phyloP scores from a whole-genome alignment of 1,140 invertebrate genomes.

The Cardiocondyla obscurior region DNA sequence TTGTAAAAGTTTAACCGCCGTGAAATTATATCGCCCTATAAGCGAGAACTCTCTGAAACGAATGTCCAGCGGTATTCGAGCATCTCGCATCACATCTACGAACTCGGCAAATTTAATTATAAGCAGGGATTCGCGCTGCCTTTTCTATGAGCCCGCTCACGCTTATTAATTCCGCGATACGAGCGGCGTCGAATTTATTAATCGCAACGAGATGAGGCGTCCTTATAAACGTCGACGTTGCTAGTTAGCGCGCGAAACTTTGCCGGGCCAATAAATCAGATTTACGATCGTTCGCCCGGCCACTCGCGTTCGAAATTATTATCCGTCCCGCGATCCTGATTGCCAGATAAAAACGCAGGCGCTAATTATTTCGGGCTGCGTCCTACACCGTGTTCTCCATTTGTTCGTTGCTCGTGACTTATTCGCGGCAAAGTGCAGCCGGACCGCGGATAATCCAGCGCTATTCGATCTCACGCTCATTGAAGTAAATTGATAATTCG shows the following conservation, averaged over 20 bases:
- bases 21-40: conserved; percentile 5
- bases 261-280: conserved; percentile 39
- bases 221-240: conserved; percentile 42
- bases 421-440: not conserved
- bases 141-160: conserved; percentile 33
- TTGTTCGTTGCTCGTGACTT: conserved; percentile 40
- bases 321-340: conserved; percentile 17
- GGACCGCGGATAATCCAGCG: not conserved
- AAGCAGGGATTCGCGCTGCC: not conserved
- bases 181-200: conserved; percentile 40
- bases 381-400: conserved; percentile 15
- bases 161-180: conserved; percentile 41
- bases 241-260: conserved; percentile 34
- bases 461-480: not conserved
- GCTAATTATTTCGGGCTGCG: conserved; percentile 45
- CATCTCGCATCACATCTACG: not conserved
- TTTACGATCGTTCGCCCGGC: conserved; percentile 31
- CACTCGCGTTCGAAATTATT: conserved; percentile 37
- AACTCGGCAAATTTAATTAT: conserved; percentile 29
- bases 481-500: not conserved
- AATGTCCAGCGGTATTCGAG: not conserved
- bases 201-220: conserved; percentile 20
- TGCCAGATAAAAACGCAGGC: conserved; percentile 35
- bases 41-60: not conserved
- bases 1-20: not conserved